Percentiles rank a stretch among this genome's conserved stretches.
phyloP scores from a whole-genome alignment of 2,888 invertebrate genomes.

The Drosophila antonietae region DNA sequence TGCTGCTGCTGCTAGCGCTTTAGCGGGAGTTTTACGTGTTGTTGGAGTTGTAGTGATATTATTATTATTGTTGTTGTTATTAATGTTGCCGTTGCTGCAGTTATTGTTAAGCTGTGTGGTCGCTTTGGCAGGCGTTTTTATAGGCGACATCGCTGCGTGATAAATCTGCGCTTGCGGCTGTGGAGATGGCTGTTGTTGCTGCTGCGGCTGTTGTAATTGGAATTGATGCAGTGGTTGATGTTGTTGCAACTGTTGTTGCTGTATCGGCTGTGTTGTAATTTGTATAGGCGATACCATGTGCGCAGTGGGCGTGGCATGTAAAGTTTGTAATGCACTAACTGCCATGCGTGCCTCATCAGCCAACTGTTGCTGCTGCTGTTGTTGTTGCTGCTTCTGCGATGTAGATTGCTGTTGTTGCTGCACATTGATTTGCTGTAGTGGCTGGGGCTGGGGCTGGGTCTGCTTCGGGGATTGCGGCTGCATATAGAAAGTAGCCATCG shows the following conservation, averaged over 20 bases:
- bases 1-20: slow-evolving; percentile 9
- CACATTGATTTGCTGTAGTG: slow-evolving; percentile 22
- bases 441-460: slow-evolving; percentile 21
- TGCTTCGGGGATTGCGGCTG: slow-evolving; percentile 18
- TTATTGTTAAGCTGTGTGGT: slow-evolving; percentile 12
- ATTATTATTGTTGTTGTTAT: slow-evolving; percentile 17
- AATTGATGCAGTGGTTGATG: slow-evolving; percentile 13
- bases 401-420: slow-evolving; percentile 12
- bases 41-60: slow-evolving; percentile 24
- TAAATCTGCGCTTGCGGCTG: slow-evolving; percentile 13
- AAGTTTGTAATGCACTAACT: slow-evolving; percentile 65
- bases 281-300: slow-evolving; percentile 45
- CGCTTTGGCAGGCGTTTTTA: slow-evolving; percentile 32
- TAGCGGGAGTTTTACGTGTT: slow-evolving; percentile 38
- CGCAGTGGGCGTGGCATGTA: slow-evolving; percentile 59
- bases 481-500: slow-evolving; percentile 49
- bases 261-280: slow-evolving; percentile 22
- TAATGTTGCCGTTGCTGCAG: slow-evolving; percentile 24
- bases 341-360: slow-evolving; percentile 68
- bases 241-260: slow-evolving; percentile 11
- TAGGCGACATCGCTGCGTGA: slow-evolving; percentile 21
- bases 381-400: slow-evolving; percentile 21
- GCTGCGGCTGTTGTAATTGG: slow-evolving; percentile 23
- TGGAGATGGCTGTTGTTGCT: slow-evolving; percentile 9
- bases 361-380: slow-evolving; percentile 48